Evolutionary conservation across 2,113 vertebrate species (phyloP), one percentile per base, ranked within the genome.

Genomic region (Eulacestoma nigropectus): DNA sequence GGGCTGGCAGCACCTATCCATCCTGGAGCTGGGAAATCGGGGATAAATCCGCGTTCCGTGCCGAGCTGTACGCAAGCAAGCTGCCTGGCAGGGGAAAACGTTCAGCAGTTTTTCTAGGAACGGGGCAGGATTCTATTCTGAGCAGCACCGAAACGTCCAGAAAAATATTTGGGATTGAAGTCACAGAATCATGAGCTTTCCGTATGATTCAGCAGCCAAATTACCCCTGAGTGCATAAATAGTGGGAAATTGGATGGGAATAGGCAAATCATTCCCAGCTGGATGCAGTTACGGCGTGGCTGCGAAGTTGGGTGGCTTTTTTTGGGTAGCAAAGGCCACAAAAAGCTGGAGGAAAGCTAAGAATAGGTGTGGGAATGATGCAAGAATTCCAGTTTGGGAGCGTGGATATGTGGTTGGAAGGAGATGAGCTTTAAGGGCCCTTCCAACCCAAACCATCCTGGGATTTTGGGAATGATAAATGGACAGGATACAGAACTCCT

Each of bases 241-340:
- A 97, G 95, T 63, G 92, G 94, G 80, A 93, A 90, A 96, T 96
- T 84, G 92, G 95, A 78, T 68, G 69, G 95, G 87, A 94, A 91
- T 53, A 90, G 78, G 95, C 74, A 90, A 84, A 91, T 94, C 50
- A 22, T 82, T 76, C 37, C 92, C 94, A 91, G 87, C 95, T 96
- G 92, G 84, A 93, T 89, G 47, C 69, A 35, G 84, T 37, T 29
- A 20, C 85, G 75, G 89, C 49, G 75, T n/a, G 78, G 72, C 90
- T 87, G 88, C 74, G 33, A n/a, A 62, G 79, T 81, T 20, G 37
- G 46, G 39, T 3, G 81, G 39, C 84, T 96, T 93, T 70, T 95
- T 95, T 87, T 84, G 92, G 92, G 85, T 32, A 44, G 76, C 70
- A 72, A 22, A 72, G 44, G 49, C 68, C 73, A 10, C 41, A 20